These are phyloP conservation scores for Lepus europaeus DNA, from an alignment of 2,113 vertebrate genomes.

Conservation along the genomic window DNA sequence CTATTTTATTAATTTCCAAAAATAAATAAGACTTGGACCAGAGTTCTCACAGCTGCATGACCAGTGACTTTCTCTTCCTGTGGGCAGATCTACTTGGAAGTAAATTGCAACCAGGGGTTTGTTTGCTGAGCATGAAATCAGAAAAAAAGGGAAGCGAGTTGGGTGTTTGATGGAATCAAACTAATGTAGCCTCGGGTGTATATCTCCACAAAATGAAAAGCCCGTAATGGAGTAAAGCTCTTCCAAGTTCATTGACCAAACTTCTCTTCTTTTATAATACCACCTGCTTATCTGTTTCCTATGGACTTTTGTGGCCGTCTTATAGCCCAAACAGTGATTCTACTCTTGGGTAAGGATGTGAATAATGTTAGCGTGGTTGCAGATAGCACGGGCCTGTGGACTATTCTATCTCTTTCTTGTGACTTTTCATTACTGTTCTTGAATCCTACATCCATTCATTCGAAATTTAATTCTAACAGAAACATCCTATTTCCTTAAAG, in stretches of 20 bases:
- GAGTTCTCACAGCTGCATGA: neutral
- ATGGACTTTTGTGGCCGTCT: neutral
- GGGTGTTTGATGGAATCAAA: slow-evolving; percentile 12
- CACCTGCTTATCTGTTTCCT: neutral
- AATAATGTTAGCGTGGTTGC: neutral
- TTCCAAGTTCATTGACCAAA: neutral
- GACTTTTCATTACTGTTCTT: neutral
- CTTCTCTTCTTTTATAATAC: neutral
- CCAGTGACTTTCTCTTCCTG: slow-evolving; percentile 51
- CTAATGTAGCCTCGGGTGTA: neutral
- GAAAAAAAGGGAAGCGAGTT: slow-evolving; percentile 40
- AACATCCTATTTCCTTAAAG: neutral
- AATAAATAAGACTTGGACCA: slow-evolving; percentile 53
- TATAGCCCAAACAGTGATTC: neutral
- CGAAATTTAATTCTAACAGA: slow-evolving; percentile 37
- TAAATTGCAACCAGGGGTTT: slow-evolving; percentile 61
- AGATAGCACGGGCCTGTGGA: neutral
- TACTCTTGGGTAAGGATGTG: neutral
- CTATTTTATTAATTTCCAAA: slow-evolving; percentile 35
- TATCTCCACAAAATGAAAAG: neutral
- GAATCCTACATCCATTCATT: neutral
- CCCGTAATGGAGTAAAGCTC: fast-evolving
- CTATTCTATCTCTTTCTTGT: neutral
- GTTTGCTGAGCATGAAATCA: slow-evolving; percentile 63
- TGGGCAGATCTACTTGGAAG: slow-evolving; percentile 46